Conservation (phyloP, 2,113 vertebrate species). For the Empidonax alnorum region DNA sequence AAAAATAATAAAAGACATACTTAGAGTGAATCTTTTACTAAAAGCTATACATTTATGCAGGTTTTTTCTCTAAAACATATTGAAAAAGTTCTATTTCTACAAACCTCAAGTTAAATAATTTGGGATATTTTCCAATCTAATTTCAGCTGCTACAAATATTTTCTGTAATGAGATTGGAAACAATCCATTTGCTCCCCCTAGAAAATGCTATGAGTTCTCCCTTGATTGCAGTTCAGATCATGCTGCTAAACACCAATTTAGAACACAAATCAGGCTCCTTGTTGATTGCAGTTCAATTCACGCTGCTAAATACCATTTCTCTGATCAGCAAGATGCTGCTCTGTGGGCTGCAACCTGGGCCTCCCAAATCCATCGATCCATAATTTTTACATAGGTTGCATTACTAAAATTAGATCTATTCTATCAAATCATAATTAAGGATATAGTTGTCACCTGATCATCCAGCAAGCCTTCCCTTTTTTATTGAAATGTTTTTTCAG, state of each 20-base stretch:
- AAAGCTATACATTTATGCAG: not conserved
- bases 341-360: not conserved
- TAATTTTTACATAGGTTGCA: not conserved
- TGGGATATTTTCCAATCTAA: constrained; percentile 35
- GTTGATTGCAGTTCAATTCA: constrained; percentile 54
- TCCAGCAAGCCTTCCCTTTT: not conserved
- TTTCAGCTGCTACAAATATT: constrained; percentile 56
- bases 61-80: not conserved
- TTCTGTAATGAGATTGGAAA: constrained; percentile 48
- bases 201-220: constrained; percentile 40
- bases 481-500: not conserved
- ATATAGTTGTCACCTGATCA: not conserved
- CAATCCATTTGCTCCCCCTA: constrained; percentile 41
- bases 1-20: not conserved
- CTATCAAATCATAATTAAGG: not conserved
- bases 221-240: constrained; percentile 47
- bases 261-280: constrained; percentile 60
- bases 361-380: not conserved
- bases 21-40: not conserved
- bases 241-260: constrained; percentile 59
- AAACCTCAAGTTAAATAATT: constrained; percentile 21
- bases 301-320: constrained; percentile 37
- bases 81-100: not conserved
- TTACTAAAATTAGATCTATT: not conserved
- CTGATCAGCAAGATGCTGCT: constrained; percentile 1